These are phyloP conservation scores for Temnothorax unifasciatus DNA, from an alignment of 2,888 invertebrate genomes.

Conservation along the genomic window DNA sequence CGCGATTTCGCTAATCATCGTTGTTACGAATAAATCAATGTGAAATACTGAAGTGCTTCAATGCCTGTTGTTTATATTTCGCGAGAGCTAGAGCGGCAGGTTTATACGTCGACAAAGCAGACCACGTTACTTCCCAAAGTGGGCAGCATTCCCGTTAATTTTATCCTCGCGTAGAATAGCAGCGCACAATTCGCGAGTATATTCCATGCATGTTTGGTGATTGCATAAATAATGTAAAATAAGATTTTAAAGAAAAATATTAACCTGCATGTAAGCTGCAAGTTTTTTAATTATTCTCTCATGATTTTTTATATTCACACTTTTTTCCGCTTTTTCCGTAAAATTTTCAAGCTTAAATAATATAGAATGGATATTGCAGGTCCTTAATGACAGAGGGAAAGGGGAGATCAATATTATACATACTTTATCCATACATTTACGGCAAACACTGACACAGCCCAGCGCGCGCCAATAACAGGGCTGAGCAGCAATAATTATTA, in stretches of 20 bases:
- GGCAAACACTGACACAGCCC: slow-evolving; percentile 11
- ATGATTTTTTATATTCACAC: background rate
- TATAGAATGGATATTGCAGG: background rate
- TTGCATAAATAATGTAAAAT: background rate
- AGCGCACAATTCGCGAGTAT: background rate
- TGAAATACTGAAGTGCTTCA: background rate
- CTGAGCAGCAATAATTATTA: slow-evolving; percentile 40
- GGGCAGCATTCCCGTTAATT: slow-evolving; percentile 2
- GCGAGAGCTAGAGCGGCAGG: background rate
- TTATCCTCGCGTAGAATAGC: background rate
- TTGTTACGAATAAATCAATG: slow-evolving; percentile 13
- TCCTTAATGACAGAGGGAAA: background rate
- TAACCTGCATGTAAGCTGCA: background rate
- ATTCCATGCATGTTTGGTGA: background rate
- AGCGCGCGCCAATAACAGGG: slow-evolving; percentile 5
- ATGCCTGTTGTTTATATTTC: slow-evolving; percentile 18
- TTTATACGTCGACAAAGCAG: slow-evolving; percentile 1
- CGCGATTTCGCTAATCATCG: background rate
- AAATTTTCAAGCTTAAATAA: background rate
- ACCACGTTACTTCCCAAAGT: background rate
- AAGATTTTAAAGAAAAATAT: background rate
- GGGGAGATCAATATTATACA: background rate
- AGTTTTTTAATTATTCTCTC: background rate
- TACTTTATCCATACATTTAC: slow-evolving; percentile 21
- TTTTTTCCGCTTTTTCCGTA: background rate